phyloP scores from a whole-genome alignment of 2,113 vertebrate species.

The Plestiodon gilberti region DNA sequence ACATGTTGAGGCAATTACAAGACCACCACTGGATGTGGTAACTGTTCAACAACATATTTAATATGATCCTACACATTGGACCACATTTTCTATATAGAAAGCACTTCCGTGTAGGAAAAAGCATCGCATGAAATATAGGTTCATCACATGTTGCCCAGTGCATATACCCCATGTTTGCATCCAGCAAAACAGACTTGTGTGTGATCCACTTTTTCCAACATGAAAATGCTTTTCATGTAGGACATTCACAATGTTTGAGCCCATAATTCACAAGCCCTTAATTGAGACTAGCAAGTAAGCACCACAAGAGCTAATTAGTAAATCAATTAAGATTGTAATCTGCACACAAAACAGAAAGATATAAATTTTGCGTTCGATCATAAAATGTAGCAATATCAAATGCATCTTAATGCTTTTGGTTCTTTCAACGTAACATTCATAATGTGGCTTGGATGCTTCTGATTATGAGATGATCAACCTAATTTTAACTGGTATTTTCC shows the following conservation, averaged over 20 bases:
- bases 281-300: not conserved
- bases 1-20: no score
- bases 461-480: not conserved
- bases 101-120: not conserved
- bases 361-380: not conserved
- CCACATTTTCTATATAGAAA: not conserved
- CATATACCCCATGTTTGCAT: no score
- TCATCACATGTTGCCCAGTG: not conserved
- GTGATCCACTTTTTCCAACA: not conserved
- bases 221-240: not conserved
- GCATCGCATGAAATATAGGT: not conserved
- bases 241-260: no score
- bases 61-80: no score
- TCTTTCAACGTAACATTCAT: not conserved
- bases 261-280: no score
- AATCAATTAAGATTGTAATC: not conserved
- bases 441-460: not conserved
- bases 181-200: not conserved
- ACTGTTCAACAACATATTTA: no score
- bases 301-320: not conserved
- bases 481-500: not conserved
- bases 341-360: not conserved
- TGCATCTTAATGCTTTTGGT: not conserved
- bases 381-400: not conserved
- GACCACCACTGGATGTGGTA: no score